Evolutionary conservation across 2,797 vertebrate genomes (phyloP), one percentile per base, ranked within the genome.

Genomic region (Ispidina picta): DNA sequence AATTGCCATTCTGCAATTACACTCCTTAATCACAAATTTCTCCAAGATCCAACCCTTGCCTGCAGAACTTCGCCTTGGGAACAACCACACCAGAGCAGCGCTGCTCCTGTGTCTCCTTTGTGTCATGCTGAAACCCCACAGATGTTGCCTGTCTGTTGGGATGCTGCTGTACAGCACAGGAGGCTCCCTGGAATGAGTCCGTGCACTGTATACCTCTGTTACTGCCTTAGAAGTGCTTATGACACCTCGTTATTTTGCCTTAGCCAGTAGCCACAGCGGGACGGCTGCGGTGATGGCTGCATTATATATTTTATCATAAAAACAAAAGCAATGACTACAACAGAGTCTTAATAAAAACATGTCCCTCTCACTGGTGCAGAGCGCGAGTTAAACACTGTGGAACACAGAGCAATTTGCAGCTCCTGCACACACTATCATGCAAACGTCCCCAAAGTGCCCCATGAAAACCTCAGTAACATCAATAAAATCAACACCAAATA

Each of bases 381-480:
- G 85, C 2, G 1, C 2, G 15, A 87, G 81, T 68, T 75, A 91
- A 86, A 59, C 76, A 6, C 51, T 6, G 22, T 5, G 84, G 20
- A 31, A 70, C 64, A 64, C 28, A n/a, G 29, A 94, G 90, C 88
- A 29, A 86, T 96, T 88, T 88, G 90, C 72, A 73, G 83, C 13
- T 33, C 60, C 74, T 17, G 74, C 23, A 35, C 55, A 25, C 1
- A 25, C 64, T 17, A 28, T 28, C 22, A 10, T 39, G 44, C 75
- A 19, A 31, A 68, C 19, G 29, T 81, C 89, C 95, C 71, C 80
- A 5, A 70, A 87, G 92, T 14, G 89, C 49, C 90, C 95, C 69
- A 15, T 3, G 84, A 83, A 96, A 86, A 88, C 93, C 92, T 93
- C 96, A 90, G 55, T 94, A 90, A 68, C 86, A 72, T 94, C 91